Conservation (phyloP, 2,888 invertebrate species). For the Drepanosiphum platanoidis region DNA sequence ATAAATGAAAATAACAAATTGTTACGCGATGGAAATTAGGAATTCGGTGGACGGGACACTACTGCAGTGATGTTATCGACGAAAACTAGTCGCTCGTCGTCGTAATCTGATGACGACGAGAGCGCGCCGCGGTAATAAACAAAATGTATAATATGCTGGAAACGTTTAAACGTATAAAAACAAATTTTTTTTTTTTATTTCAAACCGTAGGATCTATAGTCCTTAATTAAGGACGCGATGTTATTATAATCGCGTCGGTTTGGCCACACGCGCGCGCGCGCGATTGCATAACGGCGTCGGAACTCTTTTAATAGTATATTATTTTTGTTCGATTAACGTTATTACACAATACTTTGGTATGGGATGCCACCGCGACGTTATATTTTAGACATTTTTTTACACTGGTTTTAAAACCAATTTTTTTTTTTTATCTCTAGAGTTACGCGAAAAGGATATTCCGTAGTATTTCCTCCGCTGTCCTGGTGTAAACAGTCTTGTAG, state of each 20-base stretch:
- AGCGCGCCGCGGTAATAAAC: too few species aligned
- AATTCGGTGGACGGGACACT: conserved; percentile 21
- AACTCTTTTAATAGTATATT: too few species aligned
- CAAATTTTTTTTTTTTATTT: neutral
- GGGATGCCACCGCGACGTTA: neutral
- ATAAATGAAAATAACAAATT: conserved; percentile 32
- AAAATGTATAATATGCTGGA: neutral
- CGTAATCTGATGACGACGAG: neutral
- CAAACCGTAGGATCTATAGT: neutral
- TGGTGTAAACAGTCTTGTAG: too few species aligned
- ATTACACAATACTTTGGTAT: neutral
- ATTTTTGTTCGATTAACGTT: too few species aligned
- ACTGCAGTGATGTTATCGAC: conserved; percentile 35
- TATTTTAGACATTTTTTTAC: too few species aligned
- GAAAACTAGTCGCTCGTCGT: conserved; percentile 36
- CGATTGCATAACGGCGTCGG: neutral
- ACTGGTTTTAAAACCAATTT: too few species aligned
- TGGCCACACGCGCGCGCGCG: neutral
- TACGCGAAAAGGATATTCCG: too few species aligned
- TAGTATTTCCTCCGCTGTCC: too few species aligned
- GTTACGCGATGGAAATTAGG: conserved; percentile 40
- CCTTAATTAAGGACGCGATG: neutral
- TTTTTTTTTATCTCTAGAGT: too few species aligned
- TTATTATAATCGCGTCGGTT: neutral
- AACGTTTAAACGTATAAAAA: neutral